Base-by-base conservation (phyloP, 2,888 invertebrate genomes). In the Phanerotoma sp. region DNA sequence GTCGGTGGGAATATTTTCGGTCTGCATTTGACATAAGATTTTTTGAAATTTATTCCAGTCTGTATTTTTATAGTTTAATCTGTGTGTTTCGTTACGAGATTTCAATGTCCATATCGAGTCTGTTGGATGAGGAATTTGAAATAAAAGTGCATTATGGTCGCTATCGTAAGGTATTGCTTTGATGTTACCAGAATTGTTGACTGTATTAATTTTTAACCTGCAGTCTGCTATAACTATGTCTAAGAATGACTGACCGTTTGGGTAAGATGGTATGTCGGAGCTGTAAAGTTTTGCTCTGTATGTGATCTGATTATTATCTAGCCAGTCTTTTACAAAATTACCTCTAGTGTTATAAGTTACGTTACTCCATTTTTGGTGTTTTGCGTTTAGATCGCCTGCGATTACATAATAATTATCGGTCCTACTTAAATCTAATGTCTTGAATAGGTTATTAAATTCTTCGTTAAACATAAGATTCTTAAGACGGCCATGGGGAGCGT, bases 91-190 rank as follows among this genome's bases (percentile, higher is more conserved):
- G 1, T 38, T 10, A 6, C 32, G 3, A 9, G 21, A 21, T 3
- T 41, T 13, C 1, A 41, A 11, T 15, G 18, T 6, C 50, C 30
- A 50, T 32, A 21, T 41, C n/a, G 13, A 6, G 11, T 41, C 4
- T 41, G 32, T 13, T 41, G 32, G 21, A 22, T 22, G 6, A 11
- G 10, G 5, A 25, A 30, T 21, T 11, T 40, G 25, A 1, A 50
- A 18, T n/a, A 28, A 21, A 11, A 49, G 11, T 16, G 49, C 49
- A 15, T 40, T 49, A 20, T 49, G 49, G 16, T 49, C 41, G 22
- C 41, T 30, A 28, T 50, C 50, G 41, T 40, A 50, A 1, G 50
- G 41, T n/a, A 50, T 50, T 25, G 50, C 33, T 41, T 32, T 32
- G n/a, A 50, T 35, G 3, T 35, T 21, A 3, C 30, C 4, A 11